Percentiles rank a stretch among this genome's conserved stretches.
These are phyloP conservation scores for Coenonympha arcania DNA, from an alignment of 2,888 invertebrate species.

Conservation along the genomic window DNA sequence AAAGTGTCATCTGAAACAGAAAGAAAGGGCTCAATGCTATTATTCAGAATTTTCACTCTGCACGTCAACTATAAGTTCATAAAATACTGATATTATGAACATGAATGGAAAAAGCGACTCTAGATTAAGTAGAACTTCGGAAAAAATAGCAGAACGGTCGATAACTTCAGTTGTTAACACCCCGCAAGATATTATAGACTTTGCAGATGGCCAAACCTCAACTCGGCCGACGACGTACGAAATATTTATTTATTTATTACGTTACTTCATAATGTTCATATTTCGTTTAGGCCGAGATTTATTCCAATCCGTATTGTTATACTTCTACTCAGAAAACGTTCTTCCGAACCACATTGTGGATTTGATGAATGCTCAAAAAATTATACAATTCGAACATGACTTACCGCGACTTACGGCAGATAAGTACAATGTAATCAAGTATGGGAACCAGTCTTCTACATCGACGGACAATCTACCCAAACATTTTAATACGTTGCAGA, in stretches of 20 bases:
- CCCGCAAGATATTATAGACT: conserved; percentile 21
- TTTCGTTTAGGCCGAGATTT: conserved; percentile 51
- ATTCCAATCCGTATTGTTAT: conserved; percentile 37
- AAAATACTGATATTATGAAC: conserved; percentile 48
- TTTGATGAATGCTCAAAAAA: conserved; percentile 45
- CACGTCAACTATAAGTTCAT: conserved; percentile 21
- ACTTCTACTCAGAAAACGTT: conserved; percentile 42
- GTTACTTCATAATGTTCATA: conserved; percentile 49
- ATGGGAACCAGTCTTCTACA: conserved; percentile 14
- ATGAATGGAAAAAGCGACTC: conserved; percentile 45
- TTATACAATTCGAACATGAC: conserved; percentile 39
- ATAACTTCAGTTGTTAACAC: conserved; percentile 26
- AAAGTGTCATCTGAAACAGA: no score
- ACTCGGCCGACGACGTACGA: conserved; percentile 54
- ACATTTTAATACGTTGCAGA: conserved; percentile 46
- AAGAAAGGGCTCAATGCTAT: no score
- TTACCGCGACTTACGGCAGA: conserved; percentile 42
- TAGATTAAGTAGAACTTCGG: conserved; percentile 40
- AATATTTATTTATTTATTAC: conserved; percentile 48
- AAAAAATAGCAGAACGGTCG: conserved; percentile 30
- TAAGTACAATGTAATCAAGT: conserved; percentile 43
- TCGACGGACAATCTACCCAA: conserved; percentile 36
- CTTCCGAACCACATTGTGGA: conserved; percentile 50
- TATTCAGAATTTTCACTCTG: no score
- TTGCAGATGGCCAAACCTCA: conserved; percentile 39